phyloP scores from a whole-genome alignment of 2,888 invertebrate species.

The Deilephila porcellus region DNA sequence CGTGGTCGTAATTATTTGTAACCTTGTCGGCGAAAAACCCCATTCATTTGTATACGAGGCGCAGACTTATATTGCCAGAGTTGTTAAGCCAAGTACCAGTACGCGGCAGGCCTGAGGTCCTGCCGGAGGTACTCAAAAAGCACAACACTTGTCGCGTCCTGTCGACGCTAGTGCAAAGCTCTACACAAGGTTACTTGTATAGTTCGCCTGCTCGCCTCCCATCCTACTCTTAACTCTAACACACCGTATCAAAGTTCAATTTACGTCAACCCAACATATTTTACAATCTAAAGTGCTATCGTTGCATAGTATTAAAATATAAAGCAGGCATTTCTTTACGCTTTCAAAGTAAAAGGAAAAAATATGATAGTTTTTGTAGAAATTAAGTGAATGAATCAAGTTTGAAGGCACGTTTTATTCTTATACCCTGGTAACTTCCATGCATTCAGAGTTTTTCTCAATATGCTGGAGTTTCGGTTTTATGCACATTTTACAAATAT shows the following conservation, averaged over 20 bases:
- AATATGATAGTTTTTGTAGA: conserved; percentile 4
- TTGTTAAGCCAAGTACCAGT: conserved; percentile 9
- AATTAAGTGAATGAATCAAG: neutral
- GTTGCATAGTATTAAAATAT: conserved; percentile 32
- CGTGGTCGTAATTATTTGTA: too few species aligned
- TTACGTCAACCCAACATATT: conserved; percentile 1
- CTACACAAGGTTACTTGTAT: conserved; percentile 11
- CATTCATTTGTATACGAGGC: neutral
- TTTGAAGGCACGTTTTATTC: neutral
- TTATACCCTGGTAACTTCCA: neutral
- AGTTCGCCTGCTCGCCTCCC: neutral
- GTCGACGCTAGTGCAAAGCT: conserved; percentile 14
- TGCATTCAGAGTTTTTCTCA: neutral
- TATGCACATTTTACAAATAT: too few species aligned
- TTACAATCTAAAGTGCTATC: conserved; percentile 29
- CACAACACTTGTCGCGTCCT: conserved; percentile 19
- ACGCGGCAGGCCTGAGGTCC: conserved; percentile 1
- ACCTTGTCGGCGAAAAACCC: neutral
- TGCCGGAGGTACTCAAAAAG: conserved; percentile 5
- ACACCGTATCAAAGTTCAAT: conserved; percentile 1
- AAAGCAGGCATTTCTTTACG: conserved; percentile 27
- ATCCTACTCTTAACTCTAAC: neutral
- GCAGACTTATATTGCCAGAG: neutral
- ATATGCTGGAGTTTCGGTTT: too few species aligned
- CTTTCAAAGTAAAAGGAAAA: conserved; percentile 19